phyloP scores from a whole-genome alignment of 2,888 invertebrate genomes.

The Notodonta dromedarius region DNA sequence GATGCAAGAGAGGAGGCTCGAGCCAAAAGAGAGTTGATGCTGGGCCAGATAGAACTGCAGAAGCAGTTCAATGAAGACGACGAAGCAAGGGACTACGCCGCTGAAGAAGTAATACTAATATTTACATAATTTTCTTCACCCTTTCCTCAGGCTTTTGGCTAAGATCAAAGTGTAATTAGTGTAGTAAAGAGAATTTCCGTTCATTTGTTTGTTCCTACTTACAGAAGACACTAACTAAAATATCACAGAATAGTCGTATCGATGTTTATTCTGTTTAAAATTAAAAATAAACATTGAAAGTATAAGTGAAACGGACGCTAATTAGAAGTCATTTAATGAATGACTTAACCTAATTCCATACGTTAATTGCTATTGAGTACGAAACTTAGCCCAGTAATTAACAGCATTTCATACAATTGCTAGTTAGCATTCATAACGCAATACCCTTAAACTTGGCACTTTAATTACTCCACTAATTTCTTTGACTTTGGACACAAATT shows the following conservation, averaged over 20 bases:
- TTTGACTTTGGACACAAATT: no score
- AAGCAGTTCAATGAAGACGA: conserved; percentile 83
- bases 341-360: background rate
- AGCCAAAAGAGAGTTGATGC: conserved; percentile 77
- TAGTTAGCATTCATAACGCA: background rate
- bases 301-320: no score
- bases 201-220: no score
- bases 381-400: background rate
- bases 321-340: no score
- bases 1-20: conserved; percentile 63
- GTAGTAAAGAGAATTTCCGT: no score
- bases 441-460: background rate
- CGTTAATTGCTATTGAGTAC: background rate
- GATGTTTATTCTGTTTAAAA: no score
- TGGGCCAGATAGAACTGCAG: conserved; percentile 74
- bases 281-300: no score
- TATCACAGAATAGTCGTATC: no score
- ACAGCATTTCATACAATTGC: background rate
- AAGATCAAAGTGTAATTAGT: no score
- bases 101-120: conserved; percentile 83
- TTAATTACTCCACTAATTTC: background rate
- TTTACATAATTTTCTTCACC: background rate
- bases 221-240: no score
- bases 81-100: conserved; percentile 84
- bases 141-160: no score